phyloP scores from a whole-genome alignment of 2,113 vertebrate species.

The Erythrolamprus reginae region DNA sequence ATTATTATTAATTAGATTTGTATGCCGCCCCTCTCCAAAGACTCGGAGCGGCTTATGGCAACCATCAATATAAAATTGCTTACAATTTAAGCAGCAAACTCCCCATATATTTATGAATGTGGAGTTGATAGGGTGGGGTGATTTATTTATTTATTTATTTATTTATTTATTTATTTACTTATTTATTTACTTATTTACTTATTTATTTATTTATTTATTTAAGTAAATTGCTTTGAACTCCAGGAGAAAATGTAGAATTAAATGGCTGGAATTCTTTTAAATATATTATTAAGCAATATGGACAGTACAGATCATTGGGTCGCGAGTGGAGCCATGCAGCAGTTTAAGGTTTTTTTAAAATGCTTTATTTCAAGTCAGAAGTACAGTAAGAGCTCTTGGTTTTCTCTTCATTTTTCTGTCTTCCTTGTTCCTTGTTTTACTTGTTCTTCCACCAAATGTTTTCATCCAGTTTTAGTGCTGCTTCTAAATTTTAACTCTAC shows the following conservation, averaged over 20 bases:
- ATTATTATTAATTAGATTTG: too few relatives aligned
- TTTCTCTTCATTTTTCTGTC: background rate
- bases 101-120: too few relatives aligned
- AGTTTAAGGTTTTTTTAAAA: background rate
- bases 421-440: background rate
- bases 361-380: background rate
- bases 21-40: too few relatives aligned
- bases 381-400: background rate
- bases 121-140: too few relatives aligned
- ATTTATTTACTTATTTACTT: too few relatives aligned
- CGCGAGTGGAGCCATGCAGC: background rate
- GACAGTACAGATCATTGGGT: background rate
- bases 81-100: too few relatives aligned
- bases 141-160: too few relatives aligned
- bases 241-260: background rate
- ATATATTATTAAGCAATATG: background rate
- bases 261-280: background rate
- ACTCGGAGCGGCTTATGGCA: too few relatives aligned
- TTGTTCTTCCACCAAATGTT: background rate
- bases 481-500: constrained; percentile 14
- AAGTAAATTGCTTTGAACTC: background rate
- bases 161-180: too few relatives aligned
- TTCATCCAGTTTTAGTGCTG: background rate
- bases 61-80: too few relatives aligned
- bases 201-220: too few relatives aligned